Percentiles rank a stretch among this genome's conserved stretches.
phyloP scores from a whole-genome alignment of 2,888 invertebrate species.

The Pammene aurita region DNA sequence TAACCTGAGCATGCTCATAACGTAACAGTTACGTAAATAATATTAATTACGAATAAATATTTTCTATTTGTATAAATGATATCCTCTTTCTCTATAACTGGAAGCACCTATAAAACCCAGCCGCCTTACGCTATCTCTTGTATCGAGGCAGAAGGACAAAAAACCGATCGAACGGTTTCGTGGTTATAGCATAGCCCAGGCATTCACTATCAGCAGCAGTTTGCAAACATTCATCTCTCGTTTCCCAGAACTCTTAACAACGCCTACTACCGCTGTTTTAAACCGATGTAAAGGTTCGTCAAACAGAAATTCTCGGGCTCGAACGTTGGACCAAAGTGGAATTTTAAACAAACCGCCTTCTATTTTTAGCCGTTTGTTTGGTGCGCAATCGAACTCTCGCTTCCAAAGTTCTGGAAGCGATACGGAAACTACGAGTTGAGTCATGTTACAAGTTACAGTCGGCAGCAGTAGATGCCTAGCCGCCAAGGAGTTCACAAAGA shows the following conservation, averaged over 20 bases:
- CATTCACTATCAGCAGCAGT: too few relatives aligned
- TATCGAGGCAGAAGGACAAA: neutral
- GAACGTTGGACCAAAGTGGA: constrained; percentile 30
- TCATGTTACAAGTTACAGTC: too few relatives aligned
- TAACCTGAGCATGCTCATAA: neutral
- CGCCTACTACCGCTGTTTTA: constrained; percentile 3
- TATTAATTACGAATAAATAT: too few relatives aligned
- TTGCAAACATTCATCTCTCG: neutral
- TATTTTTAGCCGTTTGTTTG: constrained; percentile 39
- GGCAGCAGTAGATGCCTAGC: too few relatives aligned
- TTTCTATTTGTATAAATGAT: too few relatives aligned
- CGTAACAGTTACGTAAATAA: neutral
- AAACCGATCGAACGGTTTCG: too few relatives aligned
- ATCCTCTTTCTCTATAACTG: too few relatives aligned
- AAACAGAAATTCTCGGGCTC: constrained; percentile 2
- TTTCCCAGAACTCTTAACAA: neutral
- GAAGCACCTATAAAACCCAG: too few relatives aligned
- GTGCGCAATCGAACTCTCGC: constrained; percentile 25
- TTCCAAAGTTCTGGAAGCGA: constrained; percentile 20
- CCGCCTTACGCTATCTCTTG: too few relatives aligned
- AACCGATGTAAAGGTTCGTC: neutral
- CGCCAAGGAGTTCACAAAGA: too few relatives aligned
- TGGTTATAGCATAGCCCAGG: too few relatives aligned
- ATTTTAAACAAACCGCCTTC: constrained; percentile 38
- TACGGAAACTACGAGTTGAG: neutral